These are phyloP conservation scores for Mayetiola destructor DNA, from an alignment of 2,888 invertebrate genomes.

Conservation along the genomic window DNA sequence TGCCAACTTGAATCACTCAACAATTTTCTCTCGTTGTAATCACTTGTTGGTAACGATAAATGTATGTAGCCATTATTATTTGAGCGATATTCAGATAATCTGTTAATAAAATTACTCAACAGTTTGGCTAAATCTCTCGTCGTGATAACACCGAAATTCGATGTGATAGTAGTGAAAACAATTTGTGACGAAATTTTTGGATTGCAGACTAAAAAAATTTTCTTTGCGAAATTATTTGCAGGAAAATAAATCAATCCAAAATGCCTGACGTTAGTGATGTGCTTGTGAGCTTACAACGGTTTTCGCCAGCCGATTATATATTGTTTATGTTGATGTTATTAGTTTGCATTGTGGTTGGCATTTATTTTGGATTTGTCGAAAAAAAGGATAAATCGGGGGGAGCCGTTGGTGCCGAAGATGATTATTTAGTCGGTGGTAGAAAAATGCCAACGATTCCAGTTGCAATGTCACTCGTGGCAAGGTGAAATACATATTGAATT, in stretches of 20 bases:
- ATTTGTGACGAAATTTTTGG: too few relatives aligned
- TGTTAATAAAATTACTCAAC: neutral
- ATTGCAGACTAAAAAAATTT: too few relatives aligned
- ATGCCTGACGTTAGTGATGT: conserved; percentile 6
- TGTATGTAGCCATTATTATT: too few relatives aligned
- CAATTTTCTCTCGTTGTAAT: too few relatives aligned
- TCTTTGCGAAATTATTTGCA: neutral
- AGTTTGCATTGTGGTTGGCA: conserved; percentile 56
- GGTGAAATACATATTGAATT: conserved; percentile 34
- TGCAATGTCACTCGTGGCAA: conserved; percentile 67
- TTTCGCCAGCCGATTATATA: conserved; percentile 32
- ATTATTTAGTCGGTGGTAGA: conserved; percentile 67
- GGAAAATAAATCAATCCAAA: neutral
- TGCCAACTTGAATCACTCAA: too few relatives aligned
- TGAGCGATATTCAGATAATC: too few relatives aligned
- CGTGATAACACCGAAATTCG: neutral
- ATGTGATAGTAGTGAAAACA: neutral
- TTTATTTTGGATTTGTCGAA: conserved; percentile 63
- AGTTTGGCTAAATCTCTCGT: neutral
- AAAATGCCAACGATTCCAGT: conserved; percentile 67
- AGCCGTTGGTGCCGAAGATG: conserved; percentile 41
- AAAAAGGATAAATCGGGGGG: conserved; percentile 35
- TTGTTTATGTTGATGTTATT: conserved; percentile 47
- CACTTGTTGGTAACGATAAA: too few relatives aligned
- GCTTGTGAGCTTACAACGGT: conserved; percentile 27